Evolutionary conservation across 2,797 vertebrate species (phyloP), one percentile per base, ranked within the genome.

Genomic region (Yasuhikotakia modesta): DNA sequence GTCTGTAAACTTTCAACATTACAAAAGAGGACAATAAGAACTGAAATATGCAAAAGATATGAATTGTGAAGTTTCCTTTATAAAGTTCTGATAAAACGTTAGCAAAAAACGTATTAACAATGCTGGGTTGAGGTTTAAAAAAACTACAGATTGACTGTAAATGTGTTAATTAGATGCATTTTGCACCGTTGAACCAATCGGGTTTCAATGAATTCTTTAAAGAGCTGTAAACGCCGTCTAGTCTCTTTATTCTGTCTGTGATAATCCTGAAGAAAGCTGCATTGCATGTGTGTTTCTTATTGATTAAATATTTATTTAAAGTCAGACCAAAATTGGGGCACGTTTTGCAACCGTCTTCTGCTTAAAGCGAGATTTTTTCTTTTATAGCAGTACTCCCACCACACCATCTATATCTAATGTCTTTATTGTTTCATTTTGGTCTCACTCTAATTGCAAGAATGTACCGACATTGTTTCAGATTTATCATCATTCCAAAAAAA

Each of bases 301-400:
- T 77, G 82, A 88, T 92, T 77, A 92, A 92, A 89, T 90, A 91
- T 92, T 88, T 86, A 92, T 90, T 78, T 65, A 70, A 84, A 80
- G 80, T 78, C 83, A n/a, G 69, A 87, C 19, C 65, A 80, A 82
- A 85, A 81, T 76, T 75, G 83, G 79, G 73, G 72, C 80, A 39
- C 21, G 46, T 64, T 60, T 12, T 21, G 8, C 14, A 39, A 27
- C 17, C n/a, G 55, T 39, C 3, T 2, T 19, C 10, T 35, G 60
- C 17, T 63, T 35, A 3, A 61, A 61, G 46, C 12, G 16, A 0
- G 27, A 50, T 27, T 19, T 58, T 52, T 55, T 66, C 7, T 75
- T 12, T 22, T 57, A 22, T 27, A 43, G 12, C 52, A 46, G 27
- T 21, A 57, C 55, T 57, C 65, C 30, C 32, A 45, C 10, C 30